These are phyloP conservation scores for Tragelaphus scriptus DNA, from an alignment of 2,113 vertebrate species.

Conservation along the genomic window DNA sequence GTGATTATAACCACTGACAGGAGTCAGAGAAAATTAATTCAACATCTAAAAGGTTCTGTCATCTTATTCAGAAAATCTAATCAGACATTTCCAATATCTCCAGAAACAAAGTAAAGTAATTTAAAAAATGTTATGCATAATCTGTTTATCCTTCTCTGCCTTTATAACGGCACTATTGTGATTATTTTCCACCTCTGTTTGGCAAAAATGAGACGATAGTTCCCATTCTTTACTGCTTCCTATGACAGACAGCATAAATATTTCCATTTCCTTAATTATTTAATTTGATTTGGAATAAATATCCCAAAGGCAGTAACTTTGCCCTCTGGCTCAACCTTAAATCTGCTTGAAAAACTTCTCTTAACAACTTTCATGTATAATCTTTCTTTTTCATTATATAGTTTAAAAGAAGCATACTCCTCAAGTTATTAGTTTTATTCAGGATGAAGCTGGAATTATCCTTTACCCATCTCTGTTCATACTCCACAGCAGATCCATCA, in stretches of 20 bases:
- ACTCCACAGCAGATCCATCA: not conserved
- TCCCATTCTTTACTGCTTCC: constrained; percentile 42
- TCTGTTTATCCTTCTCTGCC: not conserved
- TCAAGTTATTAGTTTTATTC: not conserved
- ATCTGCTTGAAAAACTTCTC: not conserved
- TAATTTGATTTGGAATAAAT: not conserved
- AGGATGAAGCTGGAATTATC: not conserved
- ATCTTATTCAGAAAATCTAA: not conserved
- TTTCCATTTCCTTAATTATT: constrained; percentile 64
- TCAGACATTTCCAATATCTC: not conserved
- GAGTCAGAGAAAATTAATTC: not conserved
- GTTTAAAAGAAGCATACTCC: not conserved
- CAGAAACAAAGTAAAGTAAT: not conserved
- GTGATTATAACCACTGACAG: not conserved
- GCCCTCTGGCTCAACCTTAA: not conserved
- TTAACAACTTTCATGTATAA: not conserved
- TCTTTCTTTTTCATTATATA: not conserved
- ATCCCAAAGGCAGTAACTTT: not conserved
- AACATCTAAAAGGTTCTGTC: not conserved
- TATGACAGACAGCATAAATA: not conserved
- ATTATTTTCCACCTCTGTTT: constrained; percentile 27
- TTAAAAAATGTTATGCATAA: not conserved
- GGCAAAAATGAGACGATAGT: not conserved
- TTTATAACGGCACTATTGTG: not conserved
- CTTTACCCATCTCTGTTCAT: not conserved